Conservation (phyloP, 2,888 invertebrate genomes). For the Heliconius hortense region DNA sequence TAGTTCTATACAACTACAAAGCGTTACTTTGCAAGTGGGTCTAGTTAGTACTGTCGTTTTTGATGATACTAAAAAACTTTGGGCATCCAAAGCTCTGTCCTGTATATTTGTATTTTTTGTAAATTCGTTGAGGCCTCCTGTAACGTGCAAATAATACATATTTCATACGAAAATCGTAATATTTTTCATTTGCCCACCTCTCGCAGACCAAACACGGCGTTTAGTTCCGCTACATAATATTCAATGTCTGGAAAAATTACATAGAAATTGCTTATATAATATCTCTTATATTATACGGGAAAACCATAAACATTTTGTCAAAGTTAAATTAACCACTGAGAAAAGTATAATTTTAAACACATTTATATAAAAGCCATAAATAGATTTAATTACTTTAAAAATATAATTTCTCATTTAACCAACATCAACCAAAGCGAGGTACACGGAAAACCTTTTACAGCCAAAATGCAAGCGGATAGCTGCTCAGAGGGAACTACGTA, state of each 20-base stretch:
- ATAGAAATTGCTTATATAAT: too few relatives aligned
- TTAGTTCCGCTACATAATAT: too few relatives aligned
- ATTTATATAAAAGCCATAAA: not conserved
- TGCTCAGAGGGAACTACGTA: slow-evolving; percentile 37
- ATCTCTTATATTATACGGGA: too few relatives aligned
- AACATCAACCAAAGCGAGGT: slow-evolving; percentile 51
- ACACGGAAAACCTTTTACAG: slow-evolving; percentile 59
- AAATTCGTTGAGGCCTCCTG: not conserved
- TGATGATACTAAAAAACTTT: not conserved
- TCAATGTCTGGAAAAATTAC: too few relatives aligned
- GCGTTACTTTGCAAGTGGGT: not conserved
- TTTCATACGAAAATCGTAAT: not conserved
- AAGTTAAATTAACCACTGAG: not conserved
- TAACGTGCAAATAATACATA: not conserved
- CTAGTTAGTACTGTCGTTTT: too few relatives aligned
- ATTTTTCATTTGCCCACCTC: too few relatives aligned
- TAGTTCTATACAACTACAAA: not conserved
- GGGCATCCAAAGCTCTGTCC: not conserved
- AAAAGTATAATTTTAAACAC: not conserved
- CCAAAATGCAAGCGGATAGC: slow-evolving; percentile 35
- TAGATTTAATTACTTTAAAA: slow-evolving; percentile 4
- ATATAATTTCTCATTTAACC: slow-evolving; percentile 32
- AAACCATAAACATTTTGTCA: not conserved
- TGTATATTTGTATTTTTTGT: not conserved
- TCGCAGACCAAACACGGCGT: too few relatives aligned